A percentile compares a stretch with the other conserved stretches of the same genome.
phyloP scores from a whole-genome alignment of 92 coral and sea anemone species.

The Bergia puertoricense region DNA sequence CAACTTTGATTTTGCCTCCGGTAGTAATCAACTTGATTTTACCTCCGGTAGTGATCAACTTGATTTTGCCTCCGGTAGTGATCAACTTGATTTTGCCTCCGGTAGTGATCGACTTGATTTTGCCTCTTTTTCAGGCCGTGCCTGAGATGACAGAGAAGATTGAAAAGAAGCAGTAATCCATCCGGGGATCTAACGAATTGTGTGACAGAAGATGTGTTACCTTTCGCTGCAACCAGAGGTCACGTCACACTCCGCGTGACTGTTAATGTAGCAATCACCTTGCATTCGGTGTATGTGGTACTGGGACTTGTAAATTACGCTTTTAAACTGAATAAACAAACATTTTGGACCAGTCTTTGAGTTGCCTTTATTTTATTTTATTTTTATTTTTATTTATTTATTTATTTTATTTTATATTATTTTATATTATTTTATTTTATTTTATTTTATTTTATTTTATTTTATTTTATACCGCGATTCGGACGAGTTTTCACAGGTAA shows the following conservation, averaged over 20 bases:
- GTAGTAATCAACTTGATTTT: too few relatives aligned
- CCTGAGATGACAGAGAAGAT: constrained; percentile 95
- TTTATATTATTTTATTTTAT: too few relatives aligned
- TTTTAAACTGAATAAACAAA: constrained; percentile 9
- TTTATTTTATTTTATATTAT: too few relatives aligned
- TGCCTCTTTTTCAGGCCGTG: constrained; percentile 70
- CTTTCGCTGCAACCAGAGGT: neutral
- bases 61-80: too few relatives aligned
- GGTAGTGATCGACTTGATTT: neutral
- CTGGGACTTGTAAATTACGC: constrained; percentile 15
- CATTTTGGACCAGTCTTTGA: neutral
- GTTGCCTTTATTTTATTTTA: too few relatives aligned
- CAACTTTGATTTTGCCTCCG: neutral
- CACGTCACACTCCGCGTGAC: neutral
- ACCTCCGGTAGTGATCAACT: too few relatives aligned
- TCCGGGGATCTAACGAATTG: neutral
- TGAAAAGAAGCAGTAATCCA: constrained; percentile 24
- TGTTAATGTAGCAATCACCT: neutral
- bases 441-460: too few relatives aligned
- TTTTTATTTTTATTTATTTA: too few relatives aligned
- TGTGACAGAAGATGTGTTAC: neutral
- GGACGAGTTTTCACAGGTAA: too few relatives aligned
- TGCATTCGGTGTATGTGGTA: neutral
- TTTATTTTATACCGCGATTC: too few relatives aligned
- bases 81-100: too few relatives aligned